A percentile compares a stretch with the other conserved stretches of the same genome.
Conservation (phyloP, 2,888 invertebrate genomes). For the Thyatira batis region DNA sequence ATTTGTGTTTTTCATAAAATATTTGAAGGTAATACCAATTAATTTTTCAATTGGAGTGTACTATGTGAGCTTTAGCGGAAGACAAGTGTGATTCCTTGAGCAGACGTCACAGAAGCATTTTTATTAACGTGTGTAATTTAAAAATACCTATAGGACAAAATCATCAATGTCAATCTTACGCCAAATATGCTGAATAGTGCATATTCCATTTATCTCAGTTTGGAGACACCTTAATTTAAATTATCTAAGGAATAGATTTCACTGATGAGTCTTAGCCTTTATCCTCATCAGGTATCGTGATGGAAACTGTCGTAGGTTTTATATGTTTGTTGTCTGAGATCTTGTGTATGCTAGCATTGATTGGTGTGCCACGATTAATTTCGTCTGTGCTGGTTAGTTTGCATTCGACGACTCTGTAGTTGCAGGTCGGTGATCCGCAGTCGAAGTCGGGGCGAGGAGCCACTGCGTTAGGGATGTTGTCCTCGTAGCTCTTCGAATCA, state of each 20-base stretch:
- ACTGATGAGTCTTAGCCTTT: constrained; percentile 64
- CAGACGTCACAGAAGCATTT: constrained; percentile 33
- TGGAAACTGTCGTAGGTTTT: constrained; percentile 80
- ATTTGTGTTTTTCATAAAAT: constrained; percentile 7
- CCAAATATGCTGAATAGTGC: constrained; percentile 27
- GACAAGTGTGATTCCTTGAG: constrained; percentile 66
- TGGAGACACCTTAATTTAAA: constrained; percentile 41
- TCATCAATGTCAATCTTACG: constrained; percentile 22
- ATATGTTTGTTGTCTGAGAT: constrained; percentile 44
- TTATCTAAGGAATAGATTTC: constrained; percentile 30
- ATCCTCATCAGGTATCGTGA: constrained; percentile 82
- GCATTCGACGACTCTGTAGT: constrained; percentile 76
- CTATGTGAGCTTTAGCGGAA: constrained; percentile 61
- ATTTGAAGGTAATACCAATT: not conserved
- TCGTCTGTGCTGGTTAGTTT: constrained; percentile 75
- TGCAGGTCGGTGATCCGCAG: constrained; percentile 69
- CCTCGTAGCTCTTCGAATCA: constrained; percentile 59
- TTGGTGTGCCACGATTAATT: constrained; percentile 48
- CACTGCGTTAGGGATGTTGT: constrained; percentile 67
- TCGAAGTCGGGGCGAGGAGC: constrained; percentile 67
- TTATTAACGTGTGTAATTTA: constrained; percentile 10
- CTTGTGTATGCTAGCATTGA: constrained; percentile 41
- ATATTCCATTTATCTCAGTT: constrained; percentile 32
- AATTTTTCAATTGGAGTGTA: constrained; percentile 23
- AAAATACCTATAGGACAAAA: constrained; percentile 3